Base-by-base conservation (phyloP, 1,140 invertebrate species). In the Drosophila takahashii region DNA sequence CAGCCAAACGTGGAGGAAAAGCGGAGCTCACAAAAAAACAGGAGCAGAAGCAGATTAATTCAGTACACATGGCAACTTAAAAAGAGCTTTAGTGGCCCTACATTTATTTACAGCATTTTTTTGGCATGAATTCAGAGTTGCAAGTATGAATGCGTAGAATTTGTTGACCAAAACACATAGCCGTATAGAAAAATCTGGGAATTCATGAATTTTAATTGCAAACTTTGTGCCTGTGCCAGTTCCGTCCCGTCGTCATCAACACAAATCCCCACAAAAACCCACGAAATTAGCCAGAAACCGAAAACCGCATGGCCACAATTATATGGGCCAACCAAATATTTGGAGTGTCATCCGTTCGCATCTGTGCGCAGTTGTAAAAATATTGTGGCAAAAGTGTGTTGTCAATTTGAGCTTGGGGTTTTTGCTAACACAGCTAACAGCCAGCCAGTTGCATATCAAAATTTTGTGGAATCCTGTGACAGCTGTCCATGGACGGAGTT, bases 241-340 rank as follows among this genome's bases (percentile, higher is more conserved):
- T n/a, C n/a, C 22, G 22, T 22, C 22, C 22, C 22, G 22, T n/a
- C 16, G 16, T 18, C 9, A 15, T 39, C 39, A 34, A 41, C 39
- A 36, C 39, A 48, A 39, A 57, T 39, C 39, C 27, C 34, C 32
- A 57, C 10, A 76, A 44, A 39, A 56, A 41, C 37, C 50, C 34
- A 39, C 54, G 36, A 83, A 87, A 87, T 87, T 83, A 89, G 79
- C 77, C 69, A 64, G 54, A 87, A 69, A 64, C 64, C 76, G 50
- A 70, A 83, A 76, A 64, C 64, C 76, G 54, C 75, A 83, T 60
- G 66, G 64, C 66, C 71, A 64, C 59, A 81, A 87, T 87, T 86
- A 87, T 79, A 61, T 79, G 79, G 70, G 66, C 66, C 71, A 87
- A 69, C 76, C 78, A 87, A 86, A 86, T 86, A 79, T 87, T 87